Evolutionary conservation across 1,140 invertebrate genomes (phyloP).

Genomic region (Microplitis demolitor): DNA sequence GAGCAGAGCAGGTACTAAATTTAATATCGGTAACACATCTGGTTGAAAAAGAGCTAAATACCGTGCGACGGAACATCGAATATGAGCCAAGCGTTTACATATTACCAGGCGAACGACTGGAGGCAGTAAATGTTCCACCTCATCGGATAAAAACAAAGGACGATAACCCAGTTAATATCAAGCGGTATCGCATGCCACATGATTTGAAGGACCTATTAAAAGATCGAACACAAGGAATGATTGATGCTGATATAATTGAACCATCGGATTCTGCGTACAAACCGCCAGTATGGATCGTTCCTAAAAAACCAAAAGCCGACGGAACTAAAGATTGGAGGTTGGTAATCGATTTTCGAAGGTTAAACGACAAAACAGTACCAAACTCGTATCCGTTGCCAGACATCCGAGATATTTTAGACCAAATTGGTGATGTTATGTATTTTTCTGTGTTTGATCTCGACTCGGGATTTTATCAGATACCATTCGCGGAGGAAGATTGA

Average conservation of each 20-base stretch:
- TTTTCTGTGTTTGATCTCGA: background rate
- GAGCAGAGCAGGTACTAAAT: no score
- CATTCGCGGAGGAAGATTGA: background rate
- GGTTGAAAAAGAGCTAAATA: no score
- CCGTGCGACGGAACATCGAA: no score
- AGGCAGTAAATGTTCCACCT: background rate
- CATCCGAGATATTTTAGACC: background rate
- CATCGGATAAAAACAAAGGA: slow-evolving; percentile 11
- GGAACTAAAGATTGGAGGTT: background rate
- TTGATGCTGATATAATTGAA: background rate
- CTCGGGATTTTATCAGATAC: background rate
- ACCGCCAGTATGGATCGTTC: background rate
- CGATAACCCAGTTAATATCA: background rate
- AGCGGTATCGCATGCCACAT: background rate
- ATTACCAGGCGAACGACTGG: slow-evolving; percentile 1
- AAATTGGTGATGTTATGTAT: background rate
- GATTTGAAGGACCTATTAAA: background rate
- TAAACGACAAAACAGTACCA: background rate
- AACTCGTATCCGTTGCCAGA: background rate
- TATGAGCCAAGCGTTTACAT: no score
- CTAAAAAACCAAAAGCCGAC: background rate
- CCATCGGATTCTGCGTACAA: background rate
- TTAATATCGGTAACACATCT: no score
- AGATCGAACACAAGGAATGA: background rate
- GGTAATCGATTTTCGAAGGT: background rate